Conservation (phyloP, 2,888 invertebrate genomes). For the Acleris literana region DNA sequence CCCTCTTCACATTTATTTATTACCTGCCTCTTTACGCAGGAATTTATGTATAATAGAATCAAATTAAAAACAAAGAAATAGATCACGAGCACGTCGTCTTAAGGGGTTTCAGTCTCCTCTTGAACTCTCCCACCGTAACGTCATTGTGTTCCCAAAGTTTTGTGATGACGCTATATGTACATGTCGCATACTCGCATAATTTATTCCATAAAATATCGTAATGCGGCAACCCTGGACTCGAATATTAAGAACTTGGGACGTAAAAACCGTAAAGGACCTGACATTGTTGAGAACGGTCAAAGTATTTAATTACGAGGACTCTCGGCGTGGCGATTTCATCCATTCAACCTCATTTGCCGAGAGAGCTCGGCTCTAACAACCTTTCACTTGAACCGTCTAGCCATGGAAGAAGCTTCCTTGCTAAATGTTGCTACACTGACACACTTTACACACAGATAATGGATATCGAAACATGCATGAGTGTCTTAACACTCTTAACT, state of each 20-base stretch:
- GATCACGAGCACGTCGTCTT: background rate
- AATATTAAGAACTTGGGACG: constrained; percentile 47
- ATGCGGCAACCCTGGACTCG: constrained; percentile 22
- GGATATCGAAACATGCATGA: constrained; percentile 16
- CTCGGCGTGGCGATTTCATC: constrained; percentile 53
- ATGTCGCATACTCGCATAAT: no score
- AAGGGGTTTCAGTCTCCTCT: no score
- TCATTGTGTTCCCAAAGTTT: no score
- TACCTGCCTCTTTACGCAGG: constrained; percentile 3
- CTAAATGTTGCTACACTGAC: constrained; percentile 10
- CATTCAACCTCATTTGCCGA: constrained; percentile 42
- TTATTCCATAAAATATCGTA: background rate
- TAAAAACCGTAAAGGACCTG: constrained; percentile 46
- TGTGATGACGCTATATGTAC: no score
- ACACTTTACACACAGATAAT: constrained; percentile 15
- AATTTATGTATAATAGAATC: constrained; percentile 4
- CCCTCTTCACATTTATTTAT: constrained; percentile 23
- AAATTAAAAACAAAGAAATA: constrained; percentile 3
- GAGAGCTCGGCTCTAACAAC: constrained; percentile 23
- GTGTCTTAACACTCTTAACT: constrained; percentile 11
- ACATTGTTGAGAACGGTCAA: constrained; percentile 56
- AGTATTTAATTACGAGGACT: constrained; percentile 69
- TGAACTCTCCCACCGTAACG: no score
- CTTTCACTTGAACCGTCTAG: constrained; percentile 27
- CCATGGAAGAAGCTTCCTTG: constrained; percentile 17